Evolutionary conservation across 2,797 vertebrate species (phyloP), one percentile per base, ranked within the genome.

Genomic region (Onychomys leucogaster): DNA sequence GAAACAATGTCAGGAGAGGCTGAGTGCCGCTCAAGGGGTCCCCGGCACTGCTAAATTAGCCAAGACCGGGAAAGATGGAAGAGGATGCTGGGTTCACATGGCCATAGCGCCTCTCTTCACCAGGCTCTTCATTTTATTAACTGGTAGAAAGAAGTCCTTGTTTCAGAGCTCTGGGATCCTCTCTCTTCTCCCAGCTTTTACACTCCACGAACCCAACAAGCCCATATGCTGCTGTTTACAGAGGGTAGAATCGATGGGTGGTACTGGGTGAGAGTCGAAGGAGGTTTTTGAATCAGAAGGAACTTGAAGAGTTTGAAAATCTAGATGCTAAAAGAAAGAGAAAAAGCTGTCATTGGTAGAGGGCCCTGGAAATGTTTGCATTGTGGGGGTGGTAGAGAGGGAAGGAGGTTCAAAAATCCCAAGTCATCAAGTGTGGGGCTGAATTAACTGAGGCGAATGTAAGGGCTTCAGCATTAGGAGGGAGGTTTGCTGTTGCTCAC

Each of bases 381-480:
- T 71, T 63, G 32, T 49, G 52, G 13, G 19, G n/a, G 4, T 0
- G 32, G 10, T 34, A 61, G 25, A 76, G 25, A 37, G 46, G 52
- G 7, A 61, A 23, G 4, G 19, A 65, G n/a, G 27, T 11, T 90
- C 67, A 57, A 90, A 95, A 89, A 76, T 71, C 27, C 23, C 29
- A 77, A 71, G 61, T 94, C 63, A 49, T 49, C 80, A 32, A 65
- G n/a, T 34, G 29, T 90, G 21, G n/a, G 12, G 29, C 88, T 92
- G 90, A 95, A 32, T 67, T 21, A 89, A 93, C 80, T 12, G 52
- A 85, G 34, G 69, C 89, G 57, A 91, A 96, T 89, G 75, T 69
- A 89, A 94, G 57, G 13, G 5, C 41, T 89, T 96, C 69, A 82
- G 92, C 94, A 77, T 89, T 80, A 81, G 55, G 86, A 95, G 91